Conservation (phyloP, 2,797 vertebrate genomes). For the Epinephelus malabaricus region DNA sequence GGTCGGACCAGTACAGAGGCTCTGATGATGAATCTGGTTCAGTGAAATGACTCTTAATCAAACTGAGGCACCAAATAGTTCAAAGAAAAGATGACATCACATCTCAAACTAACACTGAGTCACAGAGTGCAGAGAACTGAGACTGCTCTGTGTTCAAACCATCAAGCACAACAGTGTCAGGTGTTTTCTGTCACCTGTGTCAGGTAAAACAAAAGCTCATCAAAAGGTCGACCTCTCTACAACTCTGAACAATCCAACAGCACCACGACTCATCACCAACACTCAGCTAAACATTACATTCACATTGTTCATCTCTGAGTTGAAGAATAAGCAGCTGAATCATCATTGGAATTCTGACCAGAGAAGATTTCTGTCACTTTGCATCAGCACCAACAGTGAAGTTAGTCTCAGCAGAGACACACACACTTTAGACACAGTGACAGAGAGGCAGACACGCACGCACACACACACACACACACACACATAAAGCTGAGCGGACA, state of each 20-base stretch:
- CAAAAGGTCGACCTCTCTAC: too few species aligned
- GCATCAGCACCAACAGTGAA: too few species aligned
- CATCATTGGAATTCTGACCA: neutral
- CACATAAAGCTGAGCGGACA: neutral
- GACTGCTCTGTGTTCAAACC: neutral
- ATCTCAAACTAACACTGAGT: too few species aligned
- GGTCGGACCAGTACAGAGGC: neutral
- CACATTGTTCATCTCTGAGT: neutral
- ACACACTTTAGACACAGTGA: neutral
- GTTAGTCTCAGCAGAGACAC: neutral
- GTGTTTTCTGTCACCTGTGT: too few species aligned
- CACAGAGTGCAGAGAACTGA: neutral
- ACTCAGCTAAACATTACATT: neutral
- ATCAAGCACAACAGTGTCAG: neutral
- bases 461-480: neutral
- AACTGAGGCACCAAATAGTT: neutral
- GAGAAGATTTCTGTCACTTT: neutral
- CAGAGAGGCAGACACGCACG: neutral
- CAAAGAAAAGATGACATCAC: neutral
- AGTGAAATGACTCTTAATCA: neutral
- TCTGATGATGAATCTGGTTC: neutral
- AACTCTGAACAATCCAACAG: neutral
- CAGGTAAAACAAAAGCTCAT: too few species aligned
- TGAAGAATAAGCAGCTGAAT: neutral
- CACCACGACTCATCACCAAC: too few species aligned